These are phyloP conservation scores for Mormyrus proboscirostris DNA, from an alignment of 2,797 vertebrate genomes.

Conservation along the genomic window DNA sequence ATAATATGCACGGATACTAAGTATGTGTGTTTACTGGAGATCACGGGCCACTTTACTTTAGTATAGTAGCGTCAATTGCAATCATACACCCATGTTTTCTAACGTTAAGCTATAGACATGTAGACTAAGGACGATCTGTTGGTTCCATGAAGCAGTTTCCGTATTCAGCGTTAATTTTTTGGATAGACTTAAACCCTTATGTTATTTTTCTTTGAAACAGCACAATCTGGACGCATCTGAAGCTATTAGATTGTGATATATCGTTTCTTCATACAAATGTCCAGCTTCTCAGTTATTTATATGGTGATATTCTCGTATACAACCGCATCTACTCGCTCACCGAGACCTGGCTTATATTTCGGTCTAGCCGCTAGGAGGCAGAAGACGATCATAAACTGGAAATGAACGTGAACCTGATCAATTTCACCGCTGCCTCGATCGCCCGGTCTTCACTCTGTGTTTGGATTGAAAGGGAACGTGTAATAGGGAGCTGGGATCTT, in stretches of 20 bases:
- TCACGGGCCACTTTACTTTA: neutral
- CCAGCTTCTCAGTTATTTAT: neutral
- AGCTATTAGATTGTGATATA: neutral
- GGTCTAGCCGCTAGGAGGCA: slow-evolving; percentile 76
- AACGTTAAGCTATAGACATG: neutral
- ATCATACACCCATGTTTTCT: neutral
- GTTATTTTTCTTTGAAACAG: neutral
- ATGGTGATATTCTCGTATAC: neutral
- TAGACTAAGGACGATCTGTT: neutral
- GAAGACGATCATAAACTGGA: slow-evolving; percentile 71
- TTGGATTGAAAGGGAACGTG: slow-evolving; percentile 33
- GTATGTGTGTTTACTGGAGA: neutral
- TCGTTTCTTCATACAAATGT: neutral
- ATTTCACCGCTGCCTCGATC: slow-evolving; percentile 43
- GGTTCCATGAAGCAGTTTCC: neutral
- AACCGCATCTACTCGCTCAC: too few species aligned
- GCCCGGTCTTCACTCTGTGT: slow-evolving; percentile 36
- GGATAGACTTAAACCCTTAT: neutral
- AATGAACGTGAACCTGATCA: slow-evolving; percentile 83
- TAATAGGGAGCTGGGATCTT: slow-evolving; percentile 25
- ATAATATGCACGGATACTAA: neutral
- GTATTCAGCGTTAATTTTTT: neutral
- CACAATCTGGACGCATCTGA: neutral
- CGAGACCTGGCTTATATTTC: neutral
- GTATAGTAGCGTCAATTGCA: neutral